Conservation (phyloP, 1,140 invertebrate genomes). For the Telenomus remus region DNA sequence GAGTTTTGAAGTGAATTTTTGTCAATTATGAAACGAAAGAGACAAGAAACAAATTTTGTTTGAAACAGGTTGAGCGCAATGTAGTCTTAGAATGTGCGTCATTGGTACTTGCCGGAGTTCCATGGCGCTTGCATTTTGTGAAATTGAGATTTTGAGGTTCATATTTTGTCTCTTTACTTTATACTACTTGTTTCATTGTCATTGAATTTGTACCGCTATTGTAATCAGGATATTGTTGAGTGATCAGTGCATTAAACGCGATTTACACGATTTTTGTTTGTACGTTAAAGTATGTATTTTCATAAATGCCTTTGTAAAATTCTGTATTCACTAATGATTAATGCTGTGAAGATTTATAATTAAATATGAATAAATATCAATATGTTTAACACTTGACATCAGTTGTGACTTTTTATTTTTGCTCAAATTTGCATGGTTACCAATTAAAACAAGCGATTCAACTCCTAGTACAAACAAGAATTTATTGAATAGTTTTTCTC, state of each 20-base stretch:
- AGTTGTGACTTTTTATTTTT: neutral
- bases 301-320: constrained; percentile 63
- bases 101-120: constrained; percentile 46
- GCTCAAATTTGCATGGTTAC: neutral
- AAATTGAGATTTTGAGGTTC: constrained; percentile 59
- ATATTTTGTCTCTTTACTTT: constrained; percentile 32
- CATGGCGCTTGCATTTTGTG: constrained; percentile 13
- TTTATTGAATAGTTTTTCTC: constrained; percentile 16
- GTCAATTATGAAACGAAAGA: constrained; percentile 38
- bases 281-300: constrained; percentile 41
- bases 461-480: constrained; percentile 4
- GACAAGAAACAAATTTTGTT: constrained; percentile 40
- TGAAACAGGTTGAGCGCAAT: constrained; percentile 47
- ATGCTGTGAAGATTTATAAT: constrained; percentile 67
- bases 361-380: constrained; percentile 63
- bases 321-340: constrained; percentile 67
- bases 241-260: constrained; percentile 70
- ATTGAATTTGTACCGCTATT: constrained; percentile 4
- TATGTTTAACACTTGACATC: constrained; percentile 53
- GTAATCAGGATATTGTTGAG: constrained; percentile 64
- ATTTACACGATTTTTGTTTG: constrained; percentile 60
- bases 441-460: neutral
- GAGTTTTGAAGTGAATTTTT: constrained; percentile 48
- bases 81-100: constrained; percentile 23
- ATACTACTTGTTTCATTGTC: constrained; percentile 2